A percentile compares a stretch with the other conserved stretches of the same genome.
Evolutionary conservation across 2,113 vertebrate species (phyloP).

Genomic region (Felis chaus): DNA sequence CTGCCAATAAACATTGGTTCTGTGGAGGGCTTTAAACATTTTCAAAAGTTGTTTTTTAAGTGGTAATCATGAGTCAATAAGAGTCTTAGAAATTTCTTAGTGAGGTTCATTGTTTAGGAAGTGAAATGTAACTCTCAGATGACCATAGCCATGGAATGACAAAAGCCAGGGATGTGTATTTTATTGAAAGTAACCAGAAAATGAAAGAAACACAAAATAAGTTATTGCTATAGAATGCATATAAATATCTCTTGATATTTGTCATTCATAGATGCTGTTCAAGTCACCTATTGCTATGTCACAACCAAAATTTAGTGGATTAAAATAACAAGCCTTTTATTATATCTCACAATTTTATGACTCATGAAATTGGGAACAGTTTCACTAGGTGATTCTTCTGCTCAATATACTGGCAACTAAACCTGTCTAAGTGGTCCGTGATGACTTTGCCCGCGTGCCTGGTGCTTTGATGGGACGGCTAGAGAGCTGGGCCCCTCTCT

Average conservation of each 20-base stretch:
- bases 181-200: not conserved
- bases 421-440: not conserved
- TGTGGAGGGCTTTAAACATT: not conserved
- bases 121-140: slow-evolving; percentile 28
- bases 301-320: not conserved
- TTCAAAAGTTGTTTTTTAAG: not conserved
- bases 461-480: not conserved
- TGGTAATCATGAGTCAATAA: not conserved
- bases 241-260: not conserved
- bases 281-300: not conserved
- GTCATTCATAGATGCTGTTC: not conserved
- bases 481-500: not conserved
- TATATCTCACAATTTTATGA: not conserved
- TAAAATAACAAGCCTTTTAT: not conserved
- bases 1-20: not conserved
- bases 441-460: not conserved
- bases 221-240: not conserved
- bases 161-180: not conserved
- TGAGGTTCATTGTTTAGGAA: slow-evolving; percentile 13
- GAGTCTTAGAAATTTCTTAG: slow-evolving; percentile 8
- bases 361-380: not conserved
- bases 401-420: not conserved
- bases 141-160: not conserved
- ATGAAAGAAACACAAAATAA: not conserved
- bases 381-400: not conserved